A percentile compares a stretch with the other conserved stretches of the same genome.
Evolutionary conservation across 2,113 vertebrate genomes (phyloP).

Genomic region (Xenopus laevis): DNA sequence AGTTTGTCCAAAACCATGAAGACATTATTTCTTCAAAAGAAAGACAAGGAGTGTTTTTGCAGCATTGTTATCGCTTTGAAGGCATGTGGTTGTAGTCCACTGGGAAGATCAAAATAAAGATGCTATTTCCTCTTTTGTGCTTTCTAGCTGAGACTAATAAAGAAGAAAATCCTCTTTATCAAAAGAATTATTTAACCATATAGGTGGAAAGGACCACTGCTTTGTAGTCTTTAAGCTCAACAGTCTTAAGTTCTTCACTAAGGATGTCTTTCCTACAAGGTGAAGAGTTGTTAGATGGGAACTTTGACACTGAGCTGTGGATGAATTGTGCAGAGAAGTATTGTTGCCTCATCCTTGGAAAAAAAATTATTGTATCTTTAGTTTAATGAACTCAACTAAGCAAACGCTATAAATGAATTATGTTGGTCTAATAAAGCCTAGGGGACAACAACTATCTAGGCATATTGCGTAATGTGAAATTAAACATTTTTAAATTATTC

Average conservation of each 20-base stretch:
- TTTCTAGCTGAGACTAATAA: conserved; percentile 38
- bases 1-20: conserved; percentile 40
- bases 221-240: neutral
- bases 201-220: neutral
- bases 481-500: no score
- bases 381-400: no score
- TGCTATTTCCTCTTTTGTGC: conserved; percentile 36
- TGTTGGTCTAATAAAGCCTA: no score
- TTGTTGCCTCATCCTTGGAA: neutral
- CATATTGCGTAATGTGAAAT: no score
- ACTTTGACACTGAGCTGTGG: neutral
- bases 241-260: neutral
- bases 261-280: neutral
- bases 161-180: conserved; percentile 28
- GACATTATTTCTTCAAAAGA: conserved; percentile 44
- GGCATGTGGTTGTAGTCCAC: neutral
- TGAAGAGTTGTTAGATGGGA: neutral
- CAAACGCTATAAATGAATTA: neutral
- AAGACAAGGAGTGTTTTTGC: neutral
- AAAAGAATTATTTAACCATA: conserved; percentile 4
- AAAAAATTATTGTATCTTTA: no score
- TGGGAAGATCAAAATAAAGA: conserved; percentile 16
- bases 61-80: conserved; percentile 27
- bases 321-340: neutral
- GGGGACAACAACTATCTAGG: no score